phyloP scores from a whole-genome alignment of 2,797 vertebrate species.

The Pelodytes ibericus region DNA sequence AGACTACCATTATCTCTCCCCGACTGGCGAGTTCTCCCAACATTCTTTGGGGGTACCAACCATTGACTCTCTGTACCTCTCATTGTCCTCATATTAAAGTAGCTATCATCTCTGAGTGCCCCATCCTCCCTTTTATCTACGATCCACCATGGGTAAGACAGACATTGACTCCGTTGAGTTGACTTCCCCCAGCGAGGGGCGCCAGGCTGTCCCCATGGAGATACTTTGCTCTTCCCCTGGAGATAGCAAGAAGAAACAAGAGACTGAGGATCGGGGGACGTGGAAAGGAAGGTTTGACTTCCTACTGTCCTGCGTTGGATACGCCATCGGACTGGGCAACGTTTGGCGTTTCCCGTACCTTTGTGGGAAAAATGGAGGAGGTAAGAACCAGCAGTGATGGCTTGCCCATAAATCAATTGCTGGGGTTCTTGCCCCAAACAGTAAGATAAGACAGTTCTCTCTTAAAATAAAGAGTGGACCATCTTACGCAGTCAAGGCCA shows the following conservation, averaged over 20 bases:
- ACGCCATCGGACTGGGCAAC: slow-evolving; percentile 88
- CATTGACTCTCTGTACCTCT: background rate
- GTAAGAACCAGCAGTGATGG: slow-evolving; percentile 64
- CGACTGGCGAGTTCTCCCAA: too few species aligned
- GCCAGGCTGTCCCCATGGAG: slow-evolving; percentile 77
- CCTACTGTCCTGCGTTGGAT: slow-evolving; percentile 88
- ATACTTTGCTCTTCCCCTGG: slow-evolving; percentile 58
- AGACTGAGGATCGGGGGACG: slow-evolving; percentile 80
- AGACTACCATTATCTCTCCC: too few species aligned
- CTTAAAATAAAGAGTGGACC: too few species aligned
- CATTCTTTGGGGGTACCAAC: too few species aligned
- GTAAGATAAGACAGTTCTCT: too few species aligned
- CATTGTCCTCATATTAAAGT: background rate
- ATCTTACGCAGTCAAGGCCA: too few species aligned
- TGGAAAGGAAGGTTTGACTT: slow-evolving; percentile 96
- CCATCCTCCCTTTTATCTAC: background rate
- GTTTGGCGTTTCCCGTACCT: slow-evolving; percentile 94
- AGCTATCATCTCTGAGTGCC: too few species aligned
- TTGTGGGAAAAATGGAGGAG: slow-evolving; percentile 92
- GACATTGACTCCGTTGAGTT: slow-evolving; percentile 79
- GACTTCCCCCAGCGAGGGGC: slow-evolving; percentile 78
- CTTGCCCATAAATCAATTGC: background rate
- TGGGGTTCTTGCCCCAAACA: too few species aligned
- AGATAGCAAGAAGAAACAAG: slow-evolving; percentile 64
- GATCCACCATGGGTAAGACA: slow-evolving; percentile 80